phyloP scores from a whole-genome alignment of 2,888 invertebrate species.

The Mythimna impura region DNA sequence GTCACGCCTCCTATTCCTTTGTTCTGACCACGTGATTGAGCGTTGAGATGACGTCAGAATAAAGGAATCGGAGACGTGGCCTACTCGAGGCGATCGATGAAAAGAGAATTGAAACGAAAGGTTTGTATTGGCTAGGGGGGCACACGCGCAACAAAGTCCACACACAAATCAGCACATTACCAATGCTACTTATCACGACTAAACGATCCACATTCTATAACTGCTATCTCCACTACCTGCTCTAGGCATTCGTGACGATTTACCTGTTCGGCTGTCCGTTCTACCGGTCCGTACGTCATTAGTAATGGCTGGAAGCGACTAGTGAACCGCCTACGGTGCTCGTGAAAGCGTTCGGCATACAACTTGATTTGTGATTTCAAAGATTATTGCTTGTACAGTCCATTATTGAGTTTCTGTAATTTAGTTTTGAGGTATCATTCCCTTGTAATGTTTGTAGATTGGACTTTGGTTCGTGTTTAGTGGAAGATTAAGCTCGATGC shows the following conservation, averaged over 20 bases:
- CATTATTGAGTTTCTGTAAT: constrained; percentile 83
- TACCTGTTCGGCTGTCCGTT: constrained; percentile 41
- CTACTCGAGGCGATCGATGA: too few species aligned
- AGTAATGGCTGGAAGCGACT: constrained; percentile 84
- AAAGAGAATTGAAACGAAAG: too few species aligned
- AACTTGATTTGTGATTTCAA: constrained; percentile 89
- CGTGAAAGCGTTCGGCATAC: constrained; percentile 87
- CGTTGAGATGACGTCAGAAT: too few species aligned
- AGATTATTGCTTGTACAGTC: constrained; percentile 84
- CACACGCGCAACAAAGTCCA: neutral
- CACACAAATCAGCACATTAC: constrained; percentile 9
- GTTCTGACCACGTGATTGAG: too few species aligned
- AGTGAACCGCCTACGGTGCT: constrained; percentile 85
- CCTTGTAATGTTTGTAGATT: constrained; percentile 64
- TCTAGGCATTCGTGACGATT: constrained; percentile 47
- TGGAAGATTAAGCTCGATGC: constrained; percentile 9
- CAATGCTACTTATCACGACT: constrained; percentile 8
- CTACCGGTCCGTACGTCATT: constrained; percentile 69
- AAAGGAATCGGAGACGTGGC: too few species aligned
- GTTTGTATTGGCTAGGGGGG: too few species aligned
- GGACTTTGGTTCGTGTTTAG: constrained; percentile 38
- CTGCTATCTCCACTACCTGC: constrained; percentile 25
- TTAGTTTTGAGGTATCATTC: constrained; percentile 78
- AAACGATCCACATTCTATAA: constrained; percentile 32
- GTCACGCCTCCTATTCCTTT: too few species aligned